These are phyloP conservation scores for Leptogaster cylindrica DNA, from an alignment of 2,888 invertebrate genomes.

Conservation along the genomic window DNA sequence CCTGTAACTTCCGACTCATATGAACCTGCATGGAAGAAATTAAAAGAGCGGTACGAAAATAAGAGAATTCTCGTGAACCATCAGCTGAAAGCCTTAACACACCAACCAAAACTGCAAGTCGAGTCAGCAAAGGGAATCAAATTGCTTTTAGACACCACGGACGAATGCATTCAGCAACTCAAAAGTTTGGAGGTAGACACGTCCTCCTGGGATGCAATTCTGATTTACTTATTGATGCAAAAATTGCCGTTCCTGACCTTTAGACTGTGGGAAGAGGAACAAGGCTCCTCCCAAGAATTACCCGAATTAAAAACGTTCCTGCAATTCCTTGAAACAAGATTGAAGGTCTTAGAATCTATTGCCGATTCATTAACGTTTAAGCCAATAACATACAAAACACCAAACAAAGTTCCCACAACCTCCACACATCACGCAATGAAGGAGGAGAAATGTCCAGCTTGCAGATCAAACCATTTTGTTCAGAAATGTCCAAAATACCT, in stretches of 20 bases:
- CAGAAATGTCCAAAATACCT: neutral
- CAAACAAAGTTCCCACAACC: no score
- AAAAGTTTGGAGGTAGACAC: neutral
- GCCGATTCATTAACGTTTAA: neutral
- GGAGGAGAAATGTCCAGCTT: no score
- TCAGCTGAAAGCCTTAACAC: constrained; percentile 32
- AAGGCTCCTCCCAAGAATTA: neutral
- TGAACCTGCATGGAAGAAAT: constrained; percentile 25
- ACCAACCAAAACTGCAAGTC: neutral
- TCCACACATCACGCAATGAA: no score
- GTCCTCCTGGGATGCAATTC: neutral
- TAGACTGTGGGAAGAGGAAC: constrained; percentile 6
- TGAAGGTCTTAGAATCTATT: neutral
- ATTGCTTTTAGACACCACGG: constrained; percentile 34
- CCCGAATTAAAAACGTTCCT: neutral
- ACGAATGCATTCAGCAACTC: neutral
- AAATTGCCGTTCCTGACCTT: neutral
- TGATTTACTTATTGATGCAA: neutral
- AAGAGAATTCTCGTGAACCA: constrained; percentile 40
- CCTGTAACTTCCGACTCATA: constrained; percentile 34
- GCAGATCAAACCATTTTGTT: neutral
- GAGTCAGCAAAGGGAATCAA: constrained; percentile 29
- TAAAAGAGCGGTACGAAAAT: constrained; percentile 42
- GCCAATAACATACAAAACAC: no score
- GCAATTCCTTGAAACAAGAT: neutral